Percentiles rank a stretch among this genome's conserved stretches.
Evolutionary conservation across 1,140 invertebrate species (phyloP).

Genomic region (Myzus persicae): DNA sequence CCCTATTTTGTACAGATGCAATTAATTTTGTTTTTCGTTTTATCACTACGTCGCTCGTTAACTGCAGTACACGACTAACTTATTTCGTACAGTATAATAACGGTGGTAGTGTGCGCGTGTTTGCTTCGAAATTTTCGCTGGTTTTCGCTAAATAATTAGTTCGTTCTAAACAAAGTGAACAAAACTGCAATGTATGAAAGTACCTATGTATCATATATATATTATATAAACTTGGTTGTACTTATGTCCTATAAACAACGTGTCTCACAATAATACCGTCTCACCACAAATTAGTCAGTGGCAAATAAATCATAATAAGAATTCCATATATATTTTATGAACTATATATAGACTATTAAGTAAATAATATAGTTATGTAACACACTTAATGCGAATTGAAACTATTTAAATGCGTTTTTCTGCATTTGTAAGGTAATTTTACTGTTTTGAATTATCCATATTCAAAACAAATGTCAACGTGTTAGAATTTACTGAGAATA

Average conservation of each 20-base stretch:
- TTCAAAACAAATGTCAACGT: background rate
- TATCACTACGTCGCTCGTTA: slow-evolving; percentile 5
- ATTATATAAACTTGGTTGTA: background rate
- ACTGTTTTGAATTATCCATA: background rate
- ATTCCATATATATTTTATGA: background rate
- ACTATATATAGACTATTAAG: background rate
- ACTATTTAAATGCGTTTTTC: background rate
- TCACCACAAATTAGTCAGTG: background rate
- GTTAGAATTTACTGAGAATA: background rate
- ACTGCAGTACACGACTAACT: slow-evolving; percentile 14
- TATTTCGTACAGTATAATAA: background rate
- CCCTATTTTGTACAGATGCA: slow-evolving; percentile 13
- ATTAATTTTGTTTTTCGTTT: slow-evolving; percentile 19
- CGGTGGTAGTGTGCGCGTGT: background rate
- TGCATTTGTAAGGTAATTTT: background rate
- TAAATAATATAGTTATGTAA: no score
- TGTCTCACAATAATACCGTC: background rate
- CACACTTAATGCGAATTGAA: background rate
- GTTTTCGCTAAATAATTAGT: background rate
- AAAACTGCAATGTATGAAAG: background rate
- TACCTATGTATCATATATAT: background rate
- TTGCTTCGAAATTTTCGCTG: background rate
- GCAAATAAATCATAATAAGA: background rate
- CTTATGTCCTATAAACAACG: background rate
- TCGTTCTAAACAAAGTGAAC: background rate